Evolutionary conservation across 2,797 vertebrate species (phyloP).

Genomic region (Arnoldichthys spilopterus): DNA sequence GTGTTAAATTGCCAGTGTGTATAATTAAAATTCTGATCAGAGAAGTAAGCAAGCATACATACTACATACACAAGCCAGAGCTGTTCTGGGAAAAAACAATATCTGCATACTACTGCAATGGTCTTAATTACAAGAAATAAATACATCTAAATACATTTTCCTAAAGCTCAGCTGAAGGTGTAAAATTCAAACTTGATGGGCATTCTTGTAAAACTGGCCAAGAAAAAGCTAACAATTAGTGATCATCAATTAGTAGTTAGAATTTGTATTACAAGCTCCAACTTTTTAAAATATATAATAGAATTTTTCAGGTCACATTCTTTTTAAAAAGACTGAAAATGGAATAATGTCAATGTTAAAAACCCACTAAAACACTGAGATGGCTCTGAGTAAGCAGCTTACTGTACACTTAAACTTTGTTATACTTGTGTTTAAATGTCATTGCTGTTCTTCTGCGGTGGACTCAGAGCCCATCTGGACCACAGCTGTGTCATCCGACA

Average conservation of each 20-base stretch:
- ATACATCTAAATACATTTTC: no score
- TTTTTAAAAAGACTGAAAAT: conserved; percentile 1
- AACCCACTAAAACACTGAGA: neutral
- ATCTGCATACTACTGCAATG: no score
- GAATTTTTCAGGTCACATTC: neutral
- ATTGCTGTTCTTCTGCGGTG: conserved; percentile 50
- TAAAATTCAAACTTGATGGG: no score
- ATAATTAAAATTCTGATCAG: no score
- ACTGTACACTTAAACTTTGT: conserved; percentile 14
- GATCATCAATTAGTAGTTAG: neutral
- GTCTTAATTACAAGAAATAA: no score
- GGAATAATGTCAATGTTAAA: neutral
- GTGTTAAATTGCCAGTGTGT: no score
- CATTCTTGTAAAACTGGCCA: no score
- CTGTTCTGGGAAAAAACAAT: no score
- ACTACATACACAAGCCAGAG: no score
- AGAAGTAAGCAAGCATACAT: no score
- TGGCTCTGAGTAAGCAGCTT: neutral
- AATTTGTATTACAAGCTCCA: neutral
- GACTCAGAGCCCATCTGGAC: conserved; percentile 57
- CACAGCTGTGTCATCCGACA: conserved; percentile 59
- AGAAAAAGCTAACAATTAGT: no score
- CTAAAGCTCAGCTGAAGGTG: no score
- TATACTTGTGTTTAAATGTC: conserved; percentile 35
- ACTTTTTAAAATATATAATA: neutral